Conservation (phyloP, 2,888 invertebrate genomes). For the Acrobasis repandana region DNA sequence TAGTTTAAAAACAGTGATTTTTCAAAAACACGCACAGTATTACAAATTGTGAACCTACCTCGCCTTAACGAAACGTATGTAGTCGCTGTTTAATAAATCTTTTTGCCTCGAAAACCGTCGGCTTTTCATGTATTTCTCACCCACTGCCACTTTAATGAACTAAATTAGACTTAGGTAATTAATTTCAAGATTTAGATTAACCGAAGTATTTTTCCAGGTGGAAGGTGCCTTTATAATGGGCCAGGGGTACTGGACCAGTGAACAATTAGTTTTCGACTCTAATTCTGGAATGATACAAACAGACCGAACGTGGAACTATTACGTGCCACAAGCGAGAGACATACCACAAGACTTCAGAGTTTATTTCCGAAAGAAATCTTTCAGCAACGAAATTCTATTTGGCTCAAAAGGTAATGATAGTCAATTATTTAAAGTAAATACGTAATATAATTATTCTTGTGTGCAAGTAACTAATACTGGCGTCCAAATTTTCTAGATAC, state of each 20-base stretch:
- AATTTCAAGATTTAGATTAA: too few relatives aligned
- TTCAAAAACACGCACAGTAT: too few relatives aligned
- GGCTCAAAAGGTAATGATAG: constrained; percentile 84
- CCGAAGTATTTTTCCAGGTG: constrained; percentile 42
- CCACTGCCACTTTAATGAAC: too few relatives aligned
- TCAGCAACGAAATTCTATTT: constrained; percentile 83
- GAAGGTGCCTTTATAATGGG: constrained; percentile 90
- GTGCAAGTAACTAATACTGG: too few relatives aligned
- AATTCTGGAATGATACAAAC: constrained; percentile 86
- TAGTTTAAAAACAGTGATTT: too few relatives aligned
- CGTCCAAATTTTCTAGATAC: too few relatives aligned
- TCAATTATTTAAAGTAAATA: neutral
- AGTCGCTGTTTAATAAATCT: too few relatives aligned
- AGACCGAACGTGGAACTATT: constrained; percentile 89
- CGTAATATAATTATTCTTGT: neutral
- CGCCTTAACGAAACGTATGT: too few relatives aligned
- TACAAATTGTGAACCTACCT: too few relatives aligned
- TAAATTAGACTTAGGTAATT: too few relatives aligned
- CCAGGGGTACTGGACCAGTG: constrained; percentile 87
- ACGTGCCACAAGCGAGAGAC: constrained; percentile 87
- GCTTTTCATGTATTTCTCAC: too few relatives aligned
- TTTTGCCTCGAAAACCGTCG: too few relatives aligned
- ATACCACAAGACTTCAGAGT: constrained; percentile 89
- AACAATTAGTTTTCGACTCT: constrained; percentile 84
- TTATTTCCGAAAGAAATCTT: constrained; percentile 83